A percentile compares a stretch with the other conserved stretches of the same genome.
These are phyloP conservation scores for Chrysodeixis includens DNA, from an alignment of 2,888 invertebrate genomes.

Conservation along the genomic window DNA sequence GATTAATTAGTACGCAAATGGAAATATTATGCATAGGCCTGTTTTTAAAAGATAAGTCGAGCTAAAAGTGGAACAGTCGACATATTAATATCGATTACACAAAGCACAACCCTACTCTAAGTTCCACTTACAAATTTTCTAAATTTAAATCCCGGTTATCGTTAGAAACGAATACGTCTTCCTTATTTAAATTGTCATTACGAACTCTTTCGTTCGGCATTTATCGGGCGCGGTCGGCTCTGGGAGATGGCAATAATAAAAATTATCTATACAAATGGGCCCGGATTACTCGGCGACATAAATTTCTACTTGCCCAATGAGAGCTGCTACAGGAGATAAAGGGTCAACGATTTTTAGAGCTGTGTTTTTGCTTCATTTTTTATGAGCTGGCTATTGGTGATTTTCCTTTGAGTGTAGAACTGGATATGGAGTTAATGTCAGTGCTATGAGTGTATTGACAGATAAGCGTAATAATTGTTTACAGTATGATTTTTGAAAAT, in stretches of 20 bases:
- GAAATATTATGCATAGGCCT: background rate
- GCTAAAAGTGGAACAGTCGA: background rate
- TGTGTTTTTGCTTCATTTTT: slow-evolving; percentile 73
- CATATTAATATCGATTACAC: slow-evolving; percentile 26
- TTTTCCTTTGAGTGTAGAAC: slow-evolving; percentile 23
- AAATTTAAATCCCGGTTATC: slow-evolving; percentile 81
- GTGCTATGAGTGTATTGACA: background rate
- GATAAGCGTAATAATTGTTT: background rate
- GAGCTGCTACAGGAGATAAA: slow-evolving; percentile 84
- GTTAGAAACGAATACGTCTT: slow-evolving; percentile 87
- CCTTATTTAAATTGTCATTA: slow-evolving; percentile 89
- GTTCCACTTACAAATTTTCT: slow-evolving; percentile 79
- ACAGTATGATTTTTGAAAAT: background rate
- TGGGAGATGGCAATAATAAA: slow-evolving; percentile 89
- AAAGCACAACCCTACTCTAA: slow-evolving; percentile 70
- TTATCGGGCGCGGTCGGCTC: slow-evolving; percentile 85
- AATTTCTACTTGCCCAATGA: slow-evolving; percentile 88
- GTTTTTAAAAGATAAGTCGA: background rate
- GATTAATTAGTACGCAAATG: slow-evolving; percentile 6
- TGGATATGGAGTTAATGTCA: background rate
- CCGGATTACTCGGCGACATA: slow-evolving; percentile 88
- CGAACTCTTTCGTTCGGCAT: slow-evolving; percentile 87
- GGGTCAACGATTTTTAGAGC: slow-evolving; percentile 87
- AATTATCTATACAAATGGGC: slow-evolving; percentile 89
- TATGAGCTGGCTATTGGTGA: slow-evolving; percentile 40